phyloP scores from a whole-genome alignment of 2,113 vertebrate genomes.

The Fregetta grallaria region DNA sequence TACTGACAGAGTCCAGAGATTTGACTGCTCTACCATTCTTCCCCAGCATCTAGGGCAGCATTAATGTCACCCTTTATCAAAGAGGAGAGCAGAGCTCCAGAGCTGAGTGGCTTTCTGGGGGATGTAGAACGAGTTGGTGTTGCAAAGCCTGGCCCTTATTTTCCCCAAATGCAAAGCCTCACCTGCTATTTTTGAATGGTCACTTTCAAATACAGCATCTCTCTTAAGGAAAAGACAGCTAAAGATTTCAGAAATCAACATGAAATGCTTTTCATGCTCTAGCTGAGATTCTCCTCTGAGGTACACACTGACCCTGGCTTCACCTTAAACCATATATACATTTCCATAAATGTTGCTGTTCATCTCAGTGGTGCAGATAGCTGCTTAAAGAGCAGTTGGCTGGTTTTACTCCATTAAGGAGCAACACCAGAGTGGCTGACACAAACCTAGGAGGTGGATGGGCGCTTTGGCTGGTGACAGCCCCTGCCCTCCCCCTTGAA shows the following conservation, averaged over 20 bases:
- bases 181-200: background rate
- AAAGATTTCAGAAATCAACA: conserved; percentile 19
- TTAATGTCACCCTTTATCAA: background rate
- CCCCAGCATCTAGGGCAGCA: background rate
- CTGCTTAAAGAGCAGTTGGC: background rate
- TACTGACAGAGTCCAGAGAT: background rate
- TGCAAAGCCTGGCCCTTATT: background rate
- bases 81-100: background rate
- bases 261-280: background rate
- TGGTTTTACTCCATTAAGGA: background rate
- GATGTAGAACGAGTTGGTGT: background rate
- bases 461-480: rapidly evolving
- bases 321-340: conserved; percentile 3
- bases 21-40: background rate
- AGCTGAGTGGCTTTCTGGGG: background rate
- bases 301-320: conserved; percentile 11
- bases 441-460: background rate
- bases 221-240: background rate
- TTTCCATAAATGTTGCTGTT: background rate
- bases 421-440: background rate
- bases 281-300: background rate
- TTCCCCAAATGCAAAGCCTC: background rate
- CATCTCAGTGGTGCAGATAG: background rate
- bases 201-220: background rate
- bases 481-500: background rate